Conservation (phyloP, 2,888 invertebrate species). For the Epistrophe eligans region DNA sequence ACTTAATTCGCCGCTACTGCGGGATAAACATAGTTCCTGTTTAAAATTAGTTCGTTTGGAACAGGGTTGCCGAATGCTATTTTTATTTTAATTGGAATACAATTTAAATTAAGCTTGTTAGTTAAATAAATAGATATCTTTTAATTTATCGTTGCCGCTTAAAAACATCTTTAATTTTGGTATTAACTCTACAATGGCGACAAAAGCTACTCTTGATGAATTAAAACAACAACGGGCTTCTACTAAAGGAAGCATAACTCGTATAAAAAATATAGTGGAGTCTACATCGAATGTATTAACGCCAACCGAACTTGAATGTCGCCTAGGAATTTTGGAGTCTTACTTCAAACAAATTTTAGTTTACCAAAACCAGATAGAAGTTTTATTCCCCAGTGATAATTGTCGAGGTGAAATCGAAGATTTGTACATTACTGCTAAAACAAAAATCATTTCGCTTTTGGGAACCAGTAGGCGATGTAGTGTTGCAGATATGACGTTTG, state of each 20-base stretch:
- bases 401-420: not conserved
- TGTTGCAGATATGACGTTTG: not conserved
- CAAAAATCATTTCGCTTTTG: not conserved
- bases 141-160: not conserved
- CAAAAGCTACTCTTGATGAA: not conserved
- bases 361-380: not conserved
- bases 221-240: not conserved
- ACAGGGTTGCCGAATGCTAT: too few relatives aligned
- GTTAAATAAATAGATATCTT: not conserved
- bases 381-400: not conserved
- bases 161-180: not conserved
- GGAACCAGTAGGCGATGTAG: not conserved
- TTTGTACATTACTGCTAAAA: not conserved
- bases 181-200: not conserved
- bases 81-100: not conserved
- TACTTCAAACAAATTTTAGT: not conserved
- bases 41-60: too few relatives aligned
- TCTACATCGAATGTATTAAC: not conserved
- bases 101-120: not conserved
- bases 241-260: too few relatives aligned
- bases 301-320: not conserved
- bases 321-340: too few relatives aligned
- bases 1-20: too few relatives aligned
- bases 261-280: not conserved
- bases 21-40: too few relatives aligned